phyloP scores from a whole-genome alignment of 1,140 invertebrate species.

The Matsumurasca onukii region DNA sequence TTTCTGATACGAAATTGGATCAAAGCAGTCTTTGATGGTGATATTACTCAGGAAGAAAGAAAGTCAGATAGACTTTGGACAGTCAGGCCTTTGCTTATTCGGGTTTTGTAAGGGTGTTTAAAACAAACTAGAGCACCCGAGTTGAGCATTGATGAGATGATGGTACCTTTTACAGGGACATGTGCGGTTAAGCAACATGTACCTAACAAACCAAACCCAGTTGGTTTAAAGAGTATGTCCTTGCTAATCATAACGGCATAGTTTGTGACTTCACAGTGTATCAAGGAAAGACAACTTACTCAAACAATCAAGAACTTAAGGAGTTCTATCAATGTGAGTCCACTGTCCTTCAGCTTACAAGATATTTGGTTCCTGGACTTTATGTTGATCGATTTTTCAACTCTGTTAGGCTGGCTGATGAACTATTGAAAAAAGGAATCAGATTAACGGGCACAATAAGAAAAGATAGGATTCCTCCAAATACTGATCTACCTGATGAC shows the following conservation, averaged over 20 bases:
- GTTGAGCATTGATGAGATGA: slow-evolving; percentile 7
- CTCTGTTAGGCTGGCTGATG: slow-evolving; percentile 22
- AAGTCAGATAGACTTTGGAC: not conserved
- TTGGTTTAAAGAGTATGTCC: not conserved
- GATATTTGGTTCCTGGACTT: slow-evolving; percentile 32
- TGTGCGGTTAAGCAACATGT: slow-evolving; percentile 6
- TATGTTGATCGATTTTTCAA: slow-evolving; percentile 43
- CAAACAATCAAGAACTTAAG: slow-evolving; percentile 2
- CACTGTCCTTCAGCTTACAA: slow-evolving; percentile 32
- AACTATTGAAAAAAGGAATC: slow-evolving; percentile 20
- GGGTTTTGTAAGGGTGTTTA: not conserved
- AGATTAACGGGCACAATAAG: slow-evolving; percentile 32
- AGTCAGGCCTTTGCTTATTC: not conserved
- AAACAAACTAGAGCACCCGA: not conserved
- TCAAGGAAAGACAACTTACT: not conserved
- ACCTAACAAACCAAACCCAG: slow-evolving; percentile 16
- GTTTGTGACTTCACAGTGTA: slow-evolving; percentile 8
- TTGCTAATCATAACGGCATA: slow-evolving; percentile 19
- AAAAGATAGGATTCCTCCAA: slow-evolving; percentile 22
- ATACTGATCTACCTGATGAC: slow-evolving; percentile 7
- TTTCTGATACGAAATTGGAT: not conserved
- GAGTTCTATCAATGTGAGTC: slow-evolving; percentile 36
- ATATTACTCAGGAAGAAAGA: slow-evolving; percentile 3
- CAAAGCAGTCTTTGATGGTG: slow-evolving; percentile 15
- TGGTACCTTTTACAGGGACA: slow-evolving; percentile 17